Base-by-base conservation (phyloP, 2,888 invertebrate species). In the Crocallis elinguaria region DNA sequence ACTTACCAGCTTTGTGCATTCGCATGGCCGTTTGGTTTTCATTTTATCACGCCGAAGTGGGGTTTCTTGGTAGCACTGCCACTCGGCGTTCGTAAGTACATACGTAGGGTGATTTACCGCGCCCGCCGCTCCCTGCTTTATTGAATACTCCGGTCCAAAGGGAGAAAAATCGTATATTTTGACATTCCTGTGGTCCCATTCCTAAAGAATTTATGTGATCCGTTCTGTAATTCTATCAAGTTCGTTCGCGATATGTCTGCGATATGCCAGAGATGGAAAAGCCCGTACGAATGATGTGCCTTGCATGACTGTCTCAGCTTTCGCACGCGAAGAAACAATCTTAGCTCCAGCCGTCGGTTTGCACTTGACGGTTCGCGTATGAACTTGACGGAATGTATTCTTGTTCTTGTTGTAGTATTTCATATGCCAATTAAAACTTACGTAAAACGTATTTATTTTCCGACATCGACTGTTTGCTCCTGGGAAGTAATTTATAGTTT, bases 101-200 rank as follows among this genome's bases (percentile, higher is more conserved):
- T 70, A 52, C 67, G 66, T 71, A 66, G 69, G 57, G 79, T 88
- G 89, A 88, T 89, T 88, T 89, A 89, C 82, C 66, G 77, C 71
- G 71, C 75, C 69, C 73, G 71, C 62, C 66, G 71, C 66, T 70
- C 64, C 73, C 70, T 71, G 75, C 79, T 77, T 86, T 88, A 88
- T 88, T 87, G 86, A 89, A 88, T 83, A 82, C 82, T 77, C 35
- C 73, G 72, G 69, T 78, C 79, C 82, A 78, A 75, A 83, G 77
- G 80, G 84, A 86, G 88, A 87, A 86, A 86, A 86, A 82, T 86
- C 84, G 82, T 82, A 83, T 79, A 85, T 88, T 87, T 86, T 88
- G 84, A 87, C 79, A 69, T 80, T 73, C 64, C 74, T 70, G 71
- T 67, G 71, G 71, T 64, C 57, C 48, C 48, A 29, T 38, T 54